Evolutionary conservation across 2,797 vertebrate genomes (phyloP).

Genomic region (Antennarius maculatus): DNA sequence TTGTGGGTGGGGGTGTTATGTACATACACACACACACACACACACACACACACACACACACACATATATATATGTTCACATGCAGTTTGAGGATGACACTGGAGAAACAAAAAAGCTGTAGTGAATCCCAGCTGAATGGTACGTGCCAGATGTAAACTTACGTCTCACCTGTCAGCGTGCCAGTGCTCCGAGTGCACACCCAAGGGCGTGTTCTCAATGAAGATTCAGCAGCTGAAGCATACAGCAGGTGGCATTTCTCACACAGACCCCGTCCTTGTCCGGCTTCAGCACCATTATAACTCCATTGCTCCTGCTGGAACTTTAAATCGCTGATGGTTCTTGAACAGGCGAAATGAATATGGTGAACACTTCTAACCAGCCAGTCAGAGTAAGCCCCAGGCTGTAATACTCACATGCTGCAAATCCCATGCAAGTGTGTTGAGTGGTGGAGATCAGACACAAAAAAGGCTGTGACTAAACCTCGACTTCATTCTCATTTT

Average conservation of each 20-base stretch:
- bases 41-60: too few relatives aligned
- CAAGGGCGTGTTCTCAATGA: conserved; percentile 60
- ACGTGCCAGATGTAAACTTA: conserved; percentile 47
- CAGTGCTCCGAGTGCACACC: conserved; percentile 33
- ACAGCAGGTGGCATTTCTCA: conserved; percentile 75
- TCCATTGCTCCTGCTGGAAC: conserved; percentile 41
- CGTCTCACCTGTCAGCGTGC: conserved; percentile 36
- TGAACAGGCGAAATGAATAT: conserved; percentile 71
- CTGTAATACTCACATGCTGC: conserved; percentile 14
- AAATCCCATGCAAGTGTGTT: conserved; percentile 26
- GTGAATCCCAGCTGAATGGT: conserved; percentile 28
- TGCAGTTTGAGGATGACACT: conserved; percentile 12
- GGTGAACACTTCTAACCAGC: conserved; percentile 29
- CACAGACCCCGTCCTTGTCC: conserved; percentile 56
- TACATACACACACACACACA: not conserved
- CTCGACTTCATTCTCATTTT: conserved; percentile 4
- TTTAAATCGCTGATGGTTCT: conserved; percentile 59
- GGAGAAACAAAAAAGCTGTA: conserved; percentile 25
- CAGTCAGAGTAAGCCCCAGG: conserved; percentile 25
- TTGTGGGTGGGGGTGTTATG: not conserved
- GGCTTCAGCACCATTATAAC: conserved; percentile 64
- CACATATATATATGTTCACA: conserved; percentile 20
- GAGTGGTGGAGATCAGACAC: conserved; percentile 14
- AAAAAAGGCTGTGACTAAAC: conserved; percentile 26
- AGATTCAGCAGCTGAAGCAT: conserved; percentile 66